phyloP scores from a whole-genome alignment of 1,140 invertebrate species.

The Eriosoma lanigerum region DNA sequence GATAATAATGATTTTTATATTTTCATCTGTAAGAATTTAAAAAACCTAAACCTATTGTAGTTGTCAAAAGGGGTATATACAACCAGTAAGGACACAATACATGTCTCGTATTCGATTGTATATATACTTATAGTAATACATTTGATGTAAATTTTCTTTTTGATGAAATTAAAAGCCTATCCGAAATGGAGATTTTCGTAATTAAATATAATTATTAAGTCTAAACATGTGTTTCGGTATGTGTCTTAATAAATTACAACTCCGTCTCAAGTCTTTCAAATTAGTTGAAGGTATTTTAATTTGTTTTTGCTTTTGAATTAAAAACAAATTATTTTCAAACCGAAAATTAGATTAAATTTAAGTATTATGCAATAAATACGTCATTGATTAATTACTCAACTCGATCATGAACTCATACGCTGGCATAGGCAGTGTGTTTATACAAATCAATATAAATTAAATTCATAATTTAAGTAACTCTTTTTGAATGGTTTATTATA shows the following conservation, averaged over 20 bases:
- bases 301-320: not conserved
- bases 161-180: not conserved
- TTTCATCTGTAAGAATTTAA: conserved; percentile 20
- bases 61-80: not conserved
- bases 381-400: not conserved
- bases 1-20: conserved; percentile 31
- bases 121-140: not conserved
- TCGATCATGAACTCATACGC: conserved; percentile 14
- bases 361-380: conserved; percentile 7
- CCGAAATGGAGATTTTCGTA: not conserved
- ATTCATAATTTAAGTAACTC: too few relatives aligned
- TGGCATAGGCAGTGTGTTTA: too few relatives aligned
- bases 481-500: too few relatives aligned
- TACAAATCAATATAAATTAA: too few relatives aligned
- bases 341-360: conserved; percentile 23
- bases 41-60: not conserved
- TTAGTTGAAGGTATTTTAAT: not conserved
- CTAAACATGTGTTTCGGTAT: not conserved
- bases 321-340: conserved; percentile 2
- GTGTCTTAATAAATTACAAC: conserved; percentile 18
- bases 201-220: conserved; percentile 7
- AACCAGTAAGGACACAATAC: not conserved
- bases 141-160: not conserved
- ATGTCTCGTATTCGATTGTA: not conserved
- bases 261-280: conserved; percentile 7